Base-by-base conservation (phyloP, 2,797 vertebrate species). In the Siniperca obscura region DNA sequence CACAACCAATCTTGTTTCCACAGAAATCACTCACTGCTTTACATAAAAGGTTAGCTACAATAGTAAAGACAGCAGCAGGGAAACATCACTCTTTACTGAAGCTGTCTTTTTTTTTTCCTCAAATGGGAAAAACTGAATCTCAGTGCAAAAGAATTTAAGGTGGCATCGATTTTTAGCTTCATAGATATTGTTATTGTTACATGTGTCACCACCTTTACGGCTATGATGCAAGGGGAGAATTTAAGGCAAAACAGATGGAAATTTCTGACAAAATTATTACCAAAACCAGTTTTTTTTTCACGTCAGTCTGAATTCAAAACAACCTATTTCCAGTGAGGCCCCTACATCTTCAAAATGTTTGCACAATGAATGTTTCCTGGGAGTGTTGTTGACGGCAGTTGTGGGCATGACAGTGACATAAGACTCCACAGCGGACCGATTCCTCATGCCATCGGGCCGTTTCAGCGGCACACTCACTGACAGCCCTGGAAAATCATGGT, bases 371-470 rank as follows among this genome's bases (percentile, higher is more conserved):
- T 70, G 80, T 70, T 76, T 44, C 48, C 70, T 30, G 17, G 50
- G 75, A 64, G 74, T 67, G 64, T 64, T 83, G 74, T 38, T 70
- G 86, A 69, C 40, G 52, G 81, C 69, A 65, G 64, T 74, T 70
- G 75, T 80, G 60, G 65, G 70, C 69, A 55, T 76, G 82, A 81
- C 69, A 61, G 78, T 71, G 89, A 87, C 86, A 85, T 27, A 44
- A 55, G 46, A 65, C 64, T 55, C 55, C 46, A 52, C 84, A 70
- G 74, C 2, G 36, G 64, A 40, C 30, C 56, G 50, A 48, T 76
- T 77, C 74, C 74, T 87, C 78, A 83, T 42, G 59, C 76, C 69
- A 65, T 57, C 59, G 25, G 69, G 46, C 62, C 72, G 56, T 84
- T 87, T 84, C 69, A 74, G 77, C n/a, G 3, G 48, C 57, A 3